A percentile compares a stretch with the other conserved stretches of the same genome.
phyloP scores from a whole-genome alignment of 2,888 invertebrate genomes.

The Lithophane semibrunnea region DNA sequence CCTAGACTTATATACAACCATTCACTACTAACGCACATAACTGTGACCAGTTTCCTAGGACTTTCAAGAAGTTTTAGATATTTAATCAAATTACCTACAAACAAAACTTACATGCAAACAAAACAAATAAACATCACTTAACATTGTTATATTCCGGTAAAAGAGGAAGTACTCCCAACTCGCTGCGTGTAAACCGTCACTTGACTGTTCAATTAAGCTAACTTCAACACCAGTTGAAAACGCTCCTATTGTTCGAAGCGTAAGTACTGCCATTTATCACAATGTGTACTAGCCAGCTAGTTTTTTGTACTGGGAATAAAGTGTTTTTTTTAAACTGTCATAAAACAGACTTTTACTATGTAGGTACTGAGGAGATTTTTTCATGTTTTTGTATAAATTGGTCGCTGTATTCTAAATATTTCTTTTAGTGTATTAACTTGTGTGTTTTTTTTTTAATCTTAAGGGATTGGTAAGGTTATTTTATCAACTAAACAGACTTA shows the following conservation, averaged over 20 bases:
- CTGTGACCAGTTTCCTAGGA: not conserved
- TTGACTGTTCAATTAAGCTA: slow-evolving; percentile 63
- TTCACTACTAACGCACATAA: not conserved
- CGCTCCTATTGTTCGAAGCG: slow-evolving; percentile 49
- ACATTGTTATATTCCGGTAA: slow-evolving; percentile 36
- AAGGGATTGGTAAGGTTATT: not conserved
- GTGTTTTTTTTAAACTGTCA: slow-evolving; percentile 42
- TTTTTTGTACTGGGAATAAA: slow-evolving; percentile 37
- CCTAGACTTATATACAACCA: not conserved
- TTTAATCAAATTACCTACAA: slow-evolving; percentile 20
- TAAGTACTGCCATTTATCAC: slow-evolving; percentile 32
- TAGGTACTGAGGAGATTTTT: not conserved
- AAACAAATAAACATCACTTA: slow-evolving; percentile 32
- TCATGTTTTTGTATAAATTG: not conserved
- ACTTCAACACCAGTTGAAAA: slow-evolving; percentile 55
- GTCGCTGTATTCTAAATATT: no score
- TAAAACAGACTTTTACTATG: not conserved
- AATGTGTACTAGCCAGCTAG: slow-evolving; percentile 31
- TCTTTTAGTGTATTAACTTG: not conserved
- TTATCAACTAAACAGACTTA: not conserved
- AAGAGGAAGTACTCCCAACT: slow-evolving; percentile 10
- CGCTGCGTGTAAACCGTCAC: slow-evolving; percentile 50
- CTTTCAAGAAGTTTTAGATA: not conserved
- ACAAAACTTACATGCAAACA: slow-evolving; percentile 19
- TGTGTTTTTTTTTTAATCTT: not conserved